Conservation (phyloP, 30 jellyfish, hydroid and myxozoan genomes). For the Aurelia coerulea region DNA sequence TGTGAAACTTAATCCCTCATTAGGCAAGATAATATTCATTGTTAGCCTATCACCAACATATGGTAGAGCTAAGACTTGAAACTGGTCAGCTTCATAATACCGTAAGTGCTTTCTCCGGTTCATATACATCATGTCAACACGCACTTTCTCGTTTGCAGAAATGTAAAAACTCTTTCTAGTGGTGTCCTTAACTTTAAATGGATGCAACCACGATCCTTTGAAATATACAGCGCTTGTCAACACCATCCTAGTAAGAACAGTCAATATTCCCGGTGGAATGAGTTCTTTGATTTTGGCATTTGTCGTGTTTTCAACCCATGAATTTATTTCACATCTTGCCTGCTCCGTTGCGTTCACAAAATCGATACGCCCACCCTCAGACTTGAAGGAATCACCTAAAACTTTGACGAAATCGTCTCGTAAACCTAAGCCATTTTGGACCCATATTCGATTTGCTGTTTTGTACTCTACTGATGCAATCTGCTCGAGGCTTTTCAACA, state of each 20-base stretch:
- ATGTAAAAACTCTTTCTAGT: constrained; percentile 1
- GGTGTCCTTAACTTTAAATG: constrained; percentile 38
- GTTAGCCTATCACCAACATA: constrained; percentile 59
- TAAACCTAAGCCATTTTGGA: constrained; percentile 13
- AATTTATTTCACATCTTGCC: constrained; percentile 50
- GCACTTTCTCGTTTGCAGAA: background rate
- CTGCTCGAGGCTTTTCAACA: no score
- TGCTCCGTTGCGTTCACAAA: constrained; percentile 26
- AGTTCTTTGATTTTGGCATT: constrained; percentile 70
- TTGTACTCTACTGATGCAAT: background rate
- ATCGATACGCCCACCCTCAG: constrained; percentile 21
- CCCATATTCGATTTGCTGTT: constrained; percentile 59
- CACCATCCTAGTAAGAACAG: constrained; percentile 66
- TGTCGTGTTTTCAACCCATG: constrained; percentile 74
- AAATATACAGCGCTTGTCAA: constrained; percentile 84
- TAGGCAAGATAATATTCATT: constrained; percentile 80
- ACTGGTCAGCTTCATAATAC: constrained; percentile 28
- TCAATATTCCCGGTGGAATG: constrained; percentile 48
- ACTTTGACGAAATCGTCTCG: constrained; percentile 2
- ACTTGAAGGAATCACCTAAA: constrained; percentile 13
- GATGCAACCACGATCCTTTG: constrained; percentile 78
- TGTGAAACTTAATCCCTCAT: constrained; percentile 30
- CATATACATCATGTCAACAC: constrained; percentile 63
- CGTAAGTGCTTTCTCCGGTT: constrained; percentile 15
- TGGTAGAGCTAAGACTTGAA: constrained; percentile 72